These are phyloP conservation scores for Lepidothrix coronata DNA, from an alignment of 2,113 vertebrate genomes.

Conservation along the genomic window DNA sequence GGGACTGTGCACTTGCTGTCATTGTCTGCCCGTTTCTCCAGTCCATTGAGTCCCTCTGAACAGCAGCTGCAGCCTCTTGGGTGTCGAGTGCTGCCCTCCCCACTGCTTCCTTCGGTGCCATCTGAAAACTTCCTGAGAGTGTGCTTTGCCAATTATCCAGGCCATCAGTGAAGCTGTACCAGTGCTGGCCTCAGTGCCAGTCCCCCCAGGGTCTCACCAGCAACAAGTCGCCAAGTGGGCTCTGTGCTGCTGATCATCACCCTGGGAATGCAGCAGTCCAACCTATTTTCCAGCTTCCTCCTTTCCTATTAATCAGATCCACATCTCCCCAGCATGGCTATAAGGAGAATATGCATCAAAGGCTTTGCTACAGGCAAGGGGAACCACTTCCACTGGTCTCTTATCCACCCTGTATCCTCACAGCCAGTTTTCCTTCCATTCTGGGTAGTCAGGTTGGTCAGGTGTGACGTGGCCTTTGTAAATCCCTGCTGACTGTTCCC, in stretches of 20 bases:
- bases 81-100: not conserved
- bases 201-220: not conserved
- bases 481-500: not conserved
- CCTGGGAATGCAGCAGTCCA: not conserved
- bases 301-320: not conserved
- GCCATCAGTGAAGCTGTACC: not conserved
- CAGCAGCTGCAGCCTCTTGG: slow-evolving; percentile 31
- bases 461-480: not conserved
- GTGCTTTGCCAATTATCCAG: not conserved
- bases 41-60: not conserved
- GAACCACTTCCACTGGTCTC: not conserved
- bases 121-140: not conserved
- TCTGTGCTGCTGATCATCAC: not conserved
- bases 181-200: not conserved
- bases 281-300: not conserved
- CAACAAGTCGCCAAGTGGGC: not conserved
- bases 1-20: not conserved
- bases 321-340: not conserved
- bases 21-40: not conserved
- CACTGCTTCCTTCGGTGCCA: not conserved
- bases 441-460: not conserved
- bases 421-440: not conserved
- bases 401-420: not conserved
- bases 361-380: not conserved
- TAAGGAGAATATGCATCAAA: not conserved